These are phyloP conservation scores for Myripristis jacobus DNA, from an alignment of 2,797 vertebrate genomes.

Conservation along the genomic window DNA sequence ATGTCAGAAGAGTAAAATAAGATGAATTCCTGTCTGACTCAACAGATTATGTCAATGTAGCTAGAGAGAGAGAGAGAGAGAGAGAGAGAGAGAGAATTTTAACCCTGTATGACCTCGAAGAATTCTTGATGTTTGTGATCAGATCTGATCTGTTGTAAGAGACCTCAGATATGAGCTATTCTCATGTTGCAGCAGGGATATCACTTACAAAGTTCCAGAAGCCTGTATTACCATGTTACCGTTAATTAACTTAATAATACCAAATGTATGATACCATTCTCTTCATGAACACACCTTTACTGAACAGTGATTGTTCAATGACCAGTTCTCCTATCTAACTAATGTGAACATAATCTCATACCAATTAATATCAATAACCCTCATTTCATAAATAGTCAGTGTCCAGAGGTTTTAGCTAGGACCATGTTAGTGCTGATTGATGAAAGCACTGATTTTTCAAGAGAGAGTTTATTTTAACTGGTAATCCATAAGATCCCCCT, in stretches of 20 bases:
- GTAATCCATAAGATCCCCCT: too few relatives aligned
- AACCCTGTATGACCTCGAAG: conserved; percentile 19
- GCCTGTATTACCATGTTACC: too few relatives aligned
- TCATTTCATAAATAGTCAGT: too few relatives aligned
- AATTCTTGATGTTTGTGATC: conserved; percentile 24
- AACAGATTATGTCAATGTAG: conserved; percentile 50
- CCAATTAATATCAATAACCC: background rate
- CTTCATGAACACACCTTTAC: background rate
- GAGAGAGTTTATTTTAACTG: background rate
- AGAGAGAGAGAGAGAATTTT: background rate
- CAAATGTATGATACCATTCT: background rate
- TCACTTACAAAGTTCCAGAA: too few relatives aligned
- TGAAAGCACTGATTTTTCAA: background rate
- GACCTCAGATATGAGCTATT: too few relatives aligned
- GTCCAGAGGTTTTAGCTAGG: background rate
- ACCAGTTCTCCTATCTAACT: background rate
- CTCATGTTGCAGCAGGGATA: too few relatives aligned
- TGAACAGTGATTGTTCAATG: background rate
- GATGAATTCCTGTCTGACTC: conserved; percentile 69
- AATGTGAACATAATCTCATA: background rate
- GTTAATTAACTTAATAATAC: background rate
- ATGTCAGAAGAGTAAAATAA: conserved; percentile 43
- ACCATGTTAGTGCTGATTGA: background rate
- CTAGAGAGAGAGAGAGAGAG: conserved; percentile 10
- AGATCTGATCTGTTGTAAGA: background rate